Base-by-base conservation (phyloP, 2,113 vertebrate genomes). In the Okapia johnstoni region DNA sequence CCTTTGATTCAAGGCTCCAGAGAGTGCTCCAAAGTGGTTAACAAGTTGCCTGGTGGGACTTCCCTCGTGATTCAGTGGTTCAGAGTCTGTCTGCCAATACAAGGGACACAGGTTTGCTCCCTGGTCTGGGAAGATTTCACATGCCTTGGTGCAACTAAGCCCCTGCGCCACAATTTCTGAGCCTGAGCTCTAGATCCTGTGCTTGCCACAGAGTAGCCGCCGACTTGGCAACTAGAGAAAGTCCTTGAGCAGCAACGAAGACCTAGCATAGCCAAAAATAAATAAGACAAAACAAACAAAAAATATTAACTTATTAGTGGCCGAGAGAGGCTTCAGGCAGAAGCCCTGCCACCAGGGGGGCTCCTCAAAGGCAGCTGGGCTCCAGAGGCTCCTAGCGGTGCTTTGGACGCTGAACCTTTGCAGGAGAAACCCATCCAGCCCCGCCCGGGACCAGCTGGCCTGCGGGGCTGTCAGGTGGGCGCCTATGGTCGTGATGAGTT, bases 121-220 rank as follows among this genome's bases (percentile, higher is more conserved):
- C 36, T 26, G 70, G 11, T 43, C 70, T 70, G 66, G 66, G 66
- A 70, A 36, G 36, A 73, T 25, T 43, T 43, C 36, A 73, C 70
- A 14, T 25, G 55, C 23, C 36, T 36, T 43, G 23, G 70, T 0
- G 36, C 36, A 25, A 43, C 36, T 3, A 43, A 73, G 40, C 70
- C 5, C 14, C 36, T 0, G 70, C 0, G 0, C 11, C 36, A 73
- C 36, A 43, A 3, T 43, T 73, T 43, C 19, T 23, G 36, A 73
- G 70, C 70, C 36, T 43, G 70, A 43, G 36, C 11, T 43, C 36
- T 73, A 40, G 36, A 25, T 40, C 36, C 36, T 25, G 66, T 25
- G 36, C 21, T 73, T 40, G 36, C 36, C n/a, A 73, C 21, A 25
- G 23, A 73, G 23, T 23, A 73, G 70, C 70, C 36, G 19, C 11